Evolutionary conservation across 2,797 vertebrate genomes (phyloP).

Genomic region (Micropoecilia bifurca): DNA sequence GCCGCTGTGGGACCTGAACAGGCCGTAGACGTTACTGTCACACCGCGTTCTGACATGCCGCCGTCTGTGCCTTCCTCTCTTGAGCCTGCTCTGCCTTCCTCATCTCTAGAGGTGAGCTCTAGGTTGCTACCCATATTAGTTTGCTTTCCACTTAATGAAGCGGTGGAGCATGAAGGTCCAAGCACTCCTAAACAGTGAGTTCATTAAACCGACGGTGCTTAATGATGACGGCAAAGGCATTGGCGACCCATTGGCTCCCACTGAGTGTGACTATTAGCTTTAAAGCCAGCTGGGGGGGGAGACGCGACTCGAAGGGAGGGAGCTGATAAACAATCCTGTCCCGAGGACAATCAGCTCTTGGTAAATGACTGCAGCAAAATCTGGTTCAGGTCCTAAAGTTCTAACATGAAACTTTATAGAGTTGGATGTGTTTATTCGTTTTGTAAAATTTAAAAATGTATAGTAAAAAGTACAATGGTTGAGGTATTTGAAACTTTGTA

Average conservation of each 20-base stretch:
- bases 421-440: not conserved
- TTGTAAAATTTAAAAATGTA: not conserved
- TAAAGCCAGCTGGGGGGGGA: slow-evolving; percentile 73
- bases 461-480: not conserved
- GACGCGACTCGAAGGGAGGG: slow-evolving; percentile 37
- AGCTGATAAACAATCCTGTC: slow-evolving; percentile 64
- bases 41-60: slow-evolving; percentile 29
- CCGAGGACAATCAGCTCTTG: slow-evolving; percentile 69
- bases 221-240: slow-evolving; percentile 83
- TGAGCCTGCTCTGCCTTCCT: slow-evolving; percentile 8
- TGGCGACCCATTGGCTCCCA: slow-evolving; percentile 76
- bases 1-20: not conserved
- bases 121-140: slow-evolving; percentile 85
- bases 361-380: slow-evolving; percentile 54
- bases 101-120: slow-evolving; percentile 83
- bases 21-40: not conserved
- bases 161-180: slow-evolving; percentile 85
- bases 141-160: slow-evolving; percentile 85
- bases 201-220: slow-evolving; percentile 85
- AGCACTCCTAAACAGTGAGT: slow-evolving; percentile 82
- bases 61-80: slow-evolving; percentile 14
- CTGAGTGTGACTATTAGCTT: slow-evolving; percentile 74
- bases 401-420: not conserved
- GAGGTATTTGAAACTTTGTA: not conserved
- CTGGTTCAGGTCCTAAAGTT: not conserved